Evolutionary conservation across 2,888 invertebrate species (phyloP).

Genomic region (Drosophila parthenogenetica): DNA sequence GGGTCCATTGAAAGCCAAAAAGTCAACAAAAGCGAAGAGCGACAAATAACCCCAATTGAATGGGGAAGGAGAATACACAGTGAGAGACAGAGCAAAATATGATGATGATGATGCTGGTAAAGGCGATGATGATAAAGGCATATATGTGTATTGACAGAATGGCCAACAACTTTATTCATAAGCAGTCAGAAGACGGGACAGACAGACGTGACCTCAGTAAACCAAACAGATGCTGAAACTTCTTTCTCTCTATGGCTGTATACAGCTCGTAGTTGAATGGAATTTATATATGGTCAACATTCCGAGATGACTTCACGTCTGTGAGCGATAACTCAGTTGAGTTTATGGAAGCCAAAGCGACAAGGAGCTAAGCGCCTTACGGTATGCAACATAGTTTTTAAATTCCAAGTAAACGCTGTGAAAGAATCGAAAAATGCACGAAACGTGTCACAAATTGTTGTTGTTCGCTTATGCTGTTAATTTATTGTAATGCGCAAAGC

Average conservation of each 20-base stretch:
- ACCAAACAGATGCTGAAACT: slow-evolving; percentile 53
- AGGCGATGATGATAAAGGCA: slow-evolving; percentile 23
- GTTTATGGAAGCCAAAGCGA: slow-evolving; percentile 61
- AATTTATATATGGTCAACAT: slow-evolving; percentile 54
- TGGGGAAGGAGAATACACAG: slow-evolving; percentile 20
- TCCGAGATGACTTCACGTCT: slow-evolving; percentile 79
- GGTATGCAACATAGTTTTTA: slow-evolving; percentile 59
- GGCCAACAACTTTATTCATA: slow-evolving; percentile 80
- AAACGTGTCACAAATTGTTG: slow-evolving; percentile 60
- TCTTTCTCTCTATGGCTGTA: background rate
- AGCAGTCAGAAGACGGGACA: slow-evolving; percentile 56
- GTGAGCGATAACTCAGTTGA: slow-evolving; percentile 74
- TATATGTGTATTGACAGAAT: slow-evolving; percentile 67
- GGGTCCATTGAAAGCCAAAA: slow-evolving; percentile 75
- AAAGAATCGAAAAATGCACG: slow-evolving; percentile 41
- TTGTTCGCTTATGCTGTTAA: slow-evolving; percentile 65
- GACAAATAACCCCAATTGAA: slow-evolving; percentile 82
- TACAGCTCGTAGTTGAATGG: slow-evolving; percentile 10
- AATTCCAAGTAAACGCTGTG: slow-evolving; percentile 43
- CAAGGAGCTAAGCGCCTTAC: slow-evolving; percentile 31
- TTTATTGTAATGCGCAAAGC: slow-evolving; percentile 76
- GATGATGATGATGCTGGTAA: slow-evolving; percentile 45
- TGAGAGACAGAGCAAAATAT: slow-evolving; percentile 3
- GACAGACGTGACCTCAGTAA: slow-evolving; percentile 65
- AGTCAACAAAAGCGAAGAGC: slow-evolving; percentile 73